Evolutionary conservation across 2,888 invertebrate species (phyloP).

Genomic region (Latrodectus elegans): DNA sequence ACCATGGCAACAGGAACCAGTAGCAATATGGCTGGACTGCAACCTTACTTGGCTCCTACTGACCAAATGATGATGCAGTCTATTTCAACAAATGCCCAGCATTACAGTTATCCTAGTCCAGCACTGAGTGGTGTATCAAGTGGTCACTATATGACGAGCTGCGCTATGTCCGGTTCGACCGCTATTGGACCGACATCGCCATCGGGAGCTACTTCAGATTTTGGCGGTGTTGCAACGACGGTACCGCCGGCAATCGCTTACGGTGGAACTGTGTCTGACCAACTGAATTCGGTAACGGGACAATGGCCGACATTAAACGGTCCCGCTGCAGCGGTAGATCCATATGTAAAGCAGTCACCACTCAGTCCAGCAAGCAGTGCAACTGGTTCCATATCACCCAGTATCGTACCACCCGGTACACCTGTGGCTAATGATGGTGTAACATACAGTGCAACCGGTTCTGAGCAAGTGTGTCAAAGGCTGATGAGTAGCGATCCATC

Average conservation of each 20-base stretch:
- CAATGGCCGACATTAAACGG: conserved; percentile 24
- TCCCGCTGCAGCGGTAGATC: not conserved
- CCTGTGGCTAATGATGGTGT: conserved; percentile 12
- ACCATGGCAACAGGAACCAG: not conserved
- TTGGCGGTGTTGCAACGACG: conserved; percentile 54
- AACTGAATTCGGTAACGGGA: not conserved
- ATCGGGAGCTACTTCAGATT: conserved; percentile 39
- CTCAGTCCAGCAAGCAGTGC: conserved; percentile 60
- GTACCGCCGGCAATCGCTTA: conserved; percentile 25
- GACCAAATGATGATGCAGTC: conserved; percentile 46
- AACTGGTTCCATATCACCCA: conserved; percentile 53
- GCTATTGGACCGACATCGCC: conserved; percentile 14
- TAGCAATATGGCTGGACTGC: conserved; percentile 30
- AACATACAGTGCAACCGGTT: conserved; percentile 15
- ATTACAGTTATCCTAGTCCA: conserved; percentile 25
- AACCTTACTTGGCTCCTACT: conserved; percentile 18
- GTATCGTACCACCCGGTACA: conserved; percentile 5
- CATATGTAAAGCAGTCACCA: conserved; percentile 54
- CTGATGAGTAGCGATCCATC: conserved; percentile 13
- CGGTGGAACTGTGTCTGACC: conserved; percentile 5
- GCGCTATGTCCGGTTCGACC: conserved; percentile 34
- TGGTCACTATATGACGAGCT: conserved; percentile 60
- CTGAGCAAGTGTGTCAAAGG: conserved; percentile 52
- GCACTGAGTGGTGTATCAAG: conserved; percentile 11
- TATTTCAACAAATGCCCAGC: not conserved